phyloP scores from a whole-genome alignment of 2,113 vertebrate species.

The Pyxicephalus adspersus region DNA sequence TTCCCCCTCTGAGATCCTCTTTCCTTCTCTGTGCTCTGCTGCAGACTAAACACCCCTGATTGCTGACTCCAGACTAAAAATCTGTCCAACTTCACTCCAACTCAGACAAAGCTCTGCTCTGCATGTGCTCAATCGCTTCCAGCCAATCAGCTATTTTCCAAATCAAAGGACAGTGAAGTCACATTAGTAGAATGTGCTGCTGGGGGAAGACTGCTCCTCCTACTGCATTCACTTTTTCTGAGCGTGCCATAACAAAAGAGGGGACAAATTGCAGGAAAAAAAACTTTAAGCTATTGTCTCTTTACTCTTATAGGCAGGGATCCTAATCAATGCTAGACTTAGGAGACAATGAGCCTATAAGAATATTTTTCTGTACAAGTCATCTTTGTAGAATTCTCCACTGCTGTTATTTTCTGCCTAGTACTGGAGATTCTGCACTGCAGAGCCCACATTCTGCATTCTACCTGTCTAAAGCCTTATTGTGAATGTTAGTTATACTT shows the following conservation, averaged over 20 bases:
- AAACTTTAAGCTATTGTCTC: conserved; percentile 69
- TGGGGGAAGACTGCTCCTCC: conserved; percentile 45
- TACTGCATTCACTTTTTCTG: conserved; percentile 61
- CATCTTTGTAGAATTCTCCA: neutral
- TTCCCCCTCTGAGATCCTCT: neutral
- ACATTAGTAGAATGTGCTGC: conserved; percentile 44
- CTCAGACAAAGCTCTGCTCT: conserved; percentile 78
- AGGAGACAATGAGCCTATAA: neutral
- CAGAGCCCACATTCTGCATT: neutral
- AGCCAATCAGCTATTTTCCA: conserved; percentile 76
- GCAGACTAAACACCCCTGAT: conserved; percentile 73
- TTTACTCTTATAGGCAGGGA: conserved; percentile 1
- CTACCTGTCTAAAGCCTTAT: neutral
- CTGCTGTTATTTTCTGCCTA: neutral
- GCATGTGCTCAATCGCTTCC: conserved; percentile 73
- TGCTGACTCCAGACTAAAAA: conserved; percentile 74
- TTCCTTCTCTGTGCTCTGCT: conserved; percentile 60
- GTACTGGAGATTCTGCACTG: neutral
- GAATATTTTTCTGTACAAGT: too few species aligned
- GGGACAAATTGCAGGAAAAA: conserved; percentile 65
- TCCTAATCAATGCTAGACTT: neutral
- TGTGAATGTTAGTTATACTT: too few species aligned
- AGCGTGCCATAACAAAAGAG: conserved; percentile 74
- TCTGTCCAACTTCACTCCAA: conserved; percentile 76
- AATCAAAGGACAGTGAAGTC: conserved; percentile 73